phyloP scores from a whole-genome alignment of 2,113 vertebrate species.

The Ptilorrhoa leucosticta region DNA sequence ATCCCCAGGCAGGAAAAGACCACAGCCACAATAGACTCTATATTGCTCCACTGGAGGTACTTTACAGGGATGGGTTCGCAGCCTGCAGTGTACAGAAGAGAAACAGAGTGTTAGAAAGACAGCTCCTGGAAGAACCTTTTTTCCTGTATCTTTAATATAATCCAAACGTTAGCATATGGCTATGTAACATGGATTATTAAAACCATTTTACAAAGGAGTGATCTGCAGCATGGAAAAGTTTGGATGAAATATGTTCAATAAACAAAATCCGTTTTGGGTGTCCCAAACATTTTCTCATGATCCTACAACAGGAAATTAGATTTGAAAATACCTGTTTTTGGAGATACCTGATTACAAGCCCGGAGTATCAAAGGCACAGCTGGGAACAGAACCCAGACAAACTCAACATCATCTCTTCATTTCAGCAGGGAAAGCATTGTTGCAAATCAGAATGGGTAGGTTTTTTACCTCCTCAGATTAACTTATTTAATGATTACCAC shows the following conservation, averaged over 20 bases:
- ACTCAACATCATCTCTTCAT: not conserved
- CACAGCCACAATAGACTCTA: constrained; percentile 94
- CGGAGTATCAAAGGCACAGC: not conserved
- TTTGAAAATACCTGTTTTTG: not conserved
- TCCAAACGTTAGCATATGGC: not conserved
- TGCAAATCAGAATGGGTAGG: not conserved
- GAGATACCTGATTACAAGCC: not conserved
- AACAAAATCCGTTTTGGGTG: not conserved
- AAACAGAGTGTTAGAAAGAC: constrained; percentile 22
- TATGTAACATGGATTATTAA: not conserved
- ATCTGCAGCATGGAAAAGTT: not conserved
- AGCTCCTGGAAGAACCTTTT: not conserved
- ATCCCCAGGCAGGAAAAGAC: constrained; percentile 96
- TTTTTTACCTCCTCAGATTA: not conserved
- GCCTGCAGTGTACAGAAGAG: constrained; percentile 72
- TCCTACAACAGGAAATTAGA: not conserved
- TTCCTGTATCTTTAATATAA: not conserved
- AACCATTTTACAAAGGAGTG: not conserved
- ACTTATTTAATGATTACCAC: not conserved
- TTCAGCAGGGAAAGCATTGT: not conserved
- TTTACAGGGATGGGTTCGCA: constrained; percentile 88
- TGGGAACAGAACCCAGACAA: not conserved
- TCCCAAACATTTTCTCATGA: not conserved
- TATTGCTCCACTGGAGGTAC: constrained; percentile 92
- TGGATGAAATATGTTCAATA: not conserved